Base-by-base conservation (phyloP, 2,113 vertebrate genomes). In the Lepus timidus region DNA sequence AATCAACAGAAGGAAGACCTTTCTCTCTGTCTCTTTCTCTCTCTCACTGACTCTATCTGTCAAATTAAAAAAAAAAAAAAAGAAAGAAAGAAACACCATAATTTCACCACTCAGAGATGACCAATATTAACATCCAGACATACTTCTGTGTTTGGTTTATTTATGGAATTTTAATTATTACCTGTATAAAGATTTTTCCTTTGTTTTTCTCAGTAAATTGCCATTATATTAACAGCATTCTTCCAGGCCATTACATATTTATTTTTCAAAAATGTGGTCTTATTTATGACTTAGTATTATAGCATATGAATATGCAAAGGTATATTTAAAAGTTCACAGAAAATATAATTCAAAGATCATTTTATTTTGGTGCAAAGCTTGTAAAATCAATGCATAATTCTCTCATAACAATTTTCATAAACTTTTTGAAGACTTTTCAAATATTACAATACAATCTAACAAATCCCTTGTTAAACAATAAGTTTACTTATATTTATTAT, bases 211-310 rank as follows among this genome's bases (percentile, higher is more conserved):
- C 52, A 82, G 22, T 64, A 78, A 39, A 33, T 84, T 33, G 10
- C 6, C 73, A 39, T 75, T 65, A 74, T n/a, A 61, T 6, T 58
- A 36, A 95, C 23, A 80, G n/a, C 22, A 58, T 70, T 81, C 61
- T 75, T 78, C n/a, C 19, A 51, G 31, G 67, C 3, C 33, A 65
- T 74, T 85, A 70, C 83, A 68, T 73, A 86, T 74, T 90, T 83
- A 79, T 33, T 83, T 94, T 92, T 65, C 22, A 90, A 76, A 94
- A 88, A 73, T 52, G 12, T 10, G 3, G 87, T 31, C 51, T 78
- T 88, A 44, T 16, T 19, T 39, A n/a, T 36, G 20, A 16, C 1
- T 62, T 92, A 83, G 17, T 49, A 51, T 68, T 82, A 39, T 9
- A 29, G 74, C 58, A 64, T 9, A 39, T 16, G 22, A 62, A 83